Evolutionary conservation across 92 coral and sea anemone genomes (phyloP).

Genomic region (Bergia puertoricense): DNA sequence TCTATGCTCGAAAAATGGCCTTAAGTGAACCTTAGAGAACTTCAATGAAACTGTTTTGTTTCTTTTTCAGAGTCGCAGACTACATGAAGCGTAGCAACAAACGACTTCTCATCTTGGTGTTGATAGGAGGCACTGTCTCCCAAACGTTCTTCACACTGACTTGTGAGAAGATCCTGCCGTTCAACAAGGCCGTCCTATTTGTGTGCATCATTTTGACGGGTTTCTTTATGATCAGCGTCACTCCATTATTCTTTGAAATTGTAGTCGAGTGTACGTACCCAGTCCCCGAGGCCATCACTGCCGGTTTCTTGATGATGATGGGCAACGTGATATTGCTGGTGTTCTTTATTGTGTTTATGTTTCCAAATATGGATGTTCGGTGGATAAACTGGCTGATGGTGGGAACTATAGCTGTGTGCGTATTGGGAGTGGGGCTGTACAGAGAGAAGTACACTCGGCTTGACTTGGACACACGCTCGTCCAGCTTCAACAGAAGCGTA

Average conservation of each 20-base stretch:
- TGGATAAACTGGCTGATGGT: constrained; percentile 87
- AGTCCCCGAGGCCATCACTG: constrained; percentile 64
- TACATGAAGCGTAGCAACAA: constrained; percentile 55
- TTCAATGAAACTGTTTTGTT: neutral
- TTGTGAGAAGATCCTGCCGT: constrained; percentile 66
- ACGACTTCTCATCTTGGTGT: constrained; percentile 52
- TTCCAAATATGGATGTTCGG: constrained; percentile 65
- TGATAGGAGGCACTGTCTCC: constrained; percentile 55
- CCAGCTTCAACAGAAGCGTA: neutral
- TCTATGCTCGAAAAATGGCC: no score
- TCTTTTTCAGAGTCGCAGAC: constrained; percentile 63
- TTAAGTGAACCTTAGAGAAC: neutral
- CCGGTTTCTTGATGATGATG: constrained; percentile 52
- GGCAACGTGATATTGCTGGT: constrained; percentile 55
- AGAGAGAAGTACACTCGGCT: constrained; percentile 66
- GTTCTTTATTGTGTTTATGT: constrained; percentile 67
- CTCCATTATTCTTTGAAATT: constrained; percentile 69
- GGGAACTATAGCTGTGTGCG: constrained; percentile 51
- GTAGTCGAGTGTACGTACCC: constrained; percentile 76
- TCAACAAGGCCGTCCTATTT: constrained; percentile 60
- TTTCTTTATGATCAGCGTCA: constrained; percentile 60
- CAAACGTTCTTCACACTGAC: constrained; percentile 71
- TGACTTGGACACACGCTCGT: constrained; percentile 50
- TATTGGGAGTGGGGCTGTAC: constrained; percentile 62
- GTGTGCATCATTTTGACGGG: constrained; percentile 66